phyloP scores from a whole-genome alignment of 2,797 vertebrate species.

The Squalus acanthias region DNA sequence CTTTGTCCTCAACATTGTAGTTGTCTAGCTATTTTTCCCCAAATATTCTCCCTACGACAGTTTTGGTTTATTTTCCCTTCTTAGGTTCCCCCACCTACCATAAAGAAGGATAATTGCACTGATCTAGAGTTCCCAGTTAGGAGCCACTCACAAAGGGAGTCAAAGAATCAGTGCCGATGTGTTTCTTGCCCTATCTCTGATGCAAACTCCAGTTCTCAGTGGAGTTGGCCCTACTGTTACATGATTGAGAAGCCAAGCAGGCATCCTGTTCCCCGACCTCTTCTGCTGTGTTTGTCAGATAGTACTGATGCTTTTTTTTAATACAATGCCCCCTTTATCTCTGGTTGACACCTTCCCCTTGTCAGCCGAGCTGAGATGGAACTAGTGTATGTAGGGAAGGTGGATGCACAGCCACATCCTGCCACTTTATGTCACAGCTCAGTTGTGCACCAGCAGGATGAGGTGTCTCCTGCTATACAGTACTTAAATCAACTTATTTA shows the following conservation, averaged over 20 bases:
- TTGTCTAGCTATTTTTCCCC: neutral
- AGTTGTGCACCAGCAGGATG: neutral
- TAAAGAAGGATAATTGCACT: neutral
- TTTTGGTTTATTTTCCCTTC: neutral
- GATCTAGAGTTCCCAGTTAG: neutral
- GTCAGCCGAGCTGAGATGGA: neutral
- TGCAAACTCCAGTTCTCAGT: neutral
- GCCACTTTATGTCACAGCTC: neutral
- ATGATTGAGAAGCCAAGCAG: neutral
- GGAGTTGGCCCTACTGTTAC: neutral
- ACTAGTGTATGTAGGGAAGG: too few relatives aligned
- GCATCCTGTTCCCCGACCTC: neutral
- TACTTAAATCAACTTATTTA: neutral
- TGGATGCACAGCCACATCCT: neutral
- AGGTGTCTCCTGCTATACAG: neutral
- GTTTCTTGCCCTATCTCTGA: neutral
- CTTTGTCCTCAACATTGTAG: neutral
- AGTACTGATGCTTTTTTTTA: neutral
- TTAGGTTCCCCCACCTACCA: neutral
- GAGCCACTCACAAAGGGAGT: neutral
- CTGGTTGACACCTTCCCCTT: neutral
- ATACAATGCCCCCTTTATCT: neutral
- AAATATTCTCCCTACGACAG: neutral
- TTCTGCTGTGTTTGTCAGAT: neutral
- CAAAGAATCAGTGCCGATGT: neutral